These are phyloP conservation scores for Chamaetylas fuelleborni DNA, from an alignment of 2,113 vertebrate genomes.

Conservation along the genomic window DNA sequence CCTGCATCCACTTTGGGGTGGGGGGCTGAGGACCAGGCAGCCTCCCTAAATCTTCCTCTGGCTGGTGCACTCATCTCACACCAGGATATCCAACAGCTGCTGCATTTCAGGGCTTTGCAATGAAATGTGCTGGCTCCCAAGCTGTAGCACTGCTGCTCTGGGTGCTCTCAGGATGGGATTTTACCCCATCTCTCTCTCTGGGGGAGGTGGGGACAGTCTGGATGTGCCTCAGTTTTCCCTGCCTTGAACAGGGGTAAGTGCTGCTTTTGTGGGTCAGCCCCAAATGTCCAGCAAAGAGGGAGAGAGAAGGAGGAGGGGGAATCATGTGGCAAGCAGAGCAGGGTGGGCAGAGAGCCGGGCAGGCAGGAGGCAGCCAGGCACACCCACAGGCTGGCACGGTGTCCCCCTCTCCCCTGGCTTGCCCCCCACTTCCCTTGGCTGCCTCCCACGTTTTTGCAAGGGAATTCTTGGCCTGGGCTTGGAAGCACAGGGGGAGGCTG, in stretches of 20 bases:
- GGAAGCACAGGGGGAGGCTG: not conserved
- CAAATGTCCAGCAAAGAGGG: not conserved
- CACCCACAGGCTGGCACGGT: not conserved
- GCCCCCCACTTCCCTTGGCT: not conserved
- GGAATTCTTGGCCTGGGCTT: not conserved
- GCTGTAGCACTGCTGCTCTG: not conserved
- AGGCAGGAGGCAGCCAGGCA: not conserved
- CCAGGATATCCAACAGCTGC: constrained; percentile 9
- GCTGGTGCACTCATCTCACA: not conserved
- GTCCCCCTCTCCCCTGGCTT: not conserved
- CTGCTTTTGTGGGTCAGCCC: not conserved
- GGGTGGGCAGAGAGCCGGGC: not conserved
- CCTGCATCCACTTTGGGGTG: not conserved
- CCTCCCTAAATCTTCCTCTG: not conserved
- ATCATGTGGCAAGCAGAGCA: not conserved
- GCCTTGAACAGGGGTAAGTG: not conserved
- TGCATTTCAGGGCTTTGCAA: not conserved
- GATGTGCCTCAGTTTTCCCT: not conserved
- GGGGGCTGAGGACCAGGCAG: not conserved
- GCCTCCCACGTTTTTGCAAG: not conserved
- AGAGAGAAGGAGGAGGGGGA: fast-evolving
- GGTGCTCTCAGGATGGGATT: not conserved
- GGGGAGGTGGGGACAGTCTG: not conserved
- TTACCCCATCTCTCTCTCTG: not conserved
- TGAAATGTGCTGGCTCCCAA: not conserved